These are phyloP conservation scores for Propithecus perrieri DNA, from an alignment of 2,797 vertebrate species.

Conservation along the genomic window DNA sequence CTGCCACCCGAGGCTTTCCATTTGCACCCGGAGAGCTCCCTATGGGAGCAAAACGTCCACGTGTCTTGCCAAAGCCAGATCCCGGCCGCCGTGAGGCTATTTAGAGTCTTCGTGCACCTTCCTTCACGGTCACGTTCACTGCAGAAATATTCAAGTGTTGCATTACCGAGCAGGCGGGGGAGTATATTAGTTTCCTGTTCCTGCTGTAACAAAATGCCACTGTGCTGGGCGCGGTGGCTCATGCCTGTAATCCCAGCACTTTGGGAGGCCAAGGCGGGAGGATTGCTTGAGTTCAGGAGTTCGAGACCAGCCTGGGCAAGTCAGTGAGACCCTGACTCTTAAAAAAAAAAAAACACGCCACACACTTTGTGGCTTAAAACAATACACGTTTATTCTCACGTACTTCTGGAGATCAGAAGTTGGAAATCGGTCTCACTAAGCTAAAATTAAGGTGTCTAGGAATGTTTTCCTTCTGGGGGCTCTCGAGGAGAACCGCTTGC, in stretches of 20 bases:
- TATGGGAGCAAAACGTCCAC: fast-evolving
- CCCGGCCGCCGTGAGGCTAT: fast-evolving
- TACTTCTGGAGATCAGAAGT: background rate
- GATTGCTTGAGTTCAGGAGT: background rate
- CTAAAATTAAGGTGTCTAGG: background rate
- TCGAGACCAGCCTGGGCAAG: background rate
- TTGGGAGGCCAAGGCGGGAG: background rate
- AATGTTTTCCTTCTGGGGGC: fast-evolving
- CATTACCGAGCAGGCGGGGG: fast-evolving
- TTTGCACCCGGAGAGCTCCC: background rate
- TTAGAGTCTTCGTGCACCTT: fast-evolving
- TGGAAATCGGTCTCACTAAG: background rate
- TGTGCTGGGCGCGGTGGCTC: background rate
- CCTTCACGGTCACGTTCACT: fast-evolving
- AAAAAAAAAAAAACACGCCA: background rate
- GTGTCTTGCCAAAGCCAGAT: fast-evolving
- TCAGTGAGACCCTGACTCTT: background rate
- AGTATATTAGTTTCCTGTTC: background rate
- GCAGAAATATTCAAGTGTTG: background rate
- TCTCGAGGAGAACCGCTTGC: background rate
- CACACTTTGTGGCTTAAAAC: background rate
- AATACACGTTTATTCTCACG: background rate
- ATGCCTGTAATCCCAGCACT: background rate
- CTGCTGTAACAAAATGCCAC: background rate
- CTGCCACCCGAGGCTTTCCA: background rate